Evolutionary conservation across 2,113 vertebrate genomes (phyloP), one percentile per base, ranked within the genome.

Genomic region (Scartelaos histophorus): DNA sequence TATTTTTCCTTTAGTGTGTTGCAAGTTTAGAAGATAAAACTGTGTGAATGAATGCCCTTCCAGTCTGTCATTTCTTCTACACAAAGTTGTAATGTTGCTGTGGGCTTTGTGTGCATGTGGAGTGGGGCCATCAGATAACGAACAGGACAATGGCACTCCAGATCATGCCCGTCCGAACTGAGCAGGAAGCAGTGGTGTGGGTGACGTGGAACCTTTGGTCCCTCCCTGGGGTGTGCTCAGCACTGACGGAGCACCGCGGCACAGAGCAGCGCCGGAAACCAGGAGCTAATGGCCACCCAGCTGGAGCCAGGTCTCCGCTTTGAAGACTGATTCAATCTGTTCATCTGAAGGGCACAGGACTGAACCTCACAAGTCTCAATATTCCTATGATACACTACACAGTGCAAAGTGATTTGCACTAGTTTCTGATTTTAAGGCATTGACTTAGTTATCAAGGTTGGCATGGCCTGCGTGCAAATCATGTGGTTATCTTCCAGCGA

Each of bases 121-220:
- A 88, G 83, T 80, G 86, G 81, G 85, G 88, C 92, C 92, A 94
- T 93, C 93, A 91, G 93, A 94, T 93, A 94, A 94, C 85, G 88
- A 85, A 75, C 81, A 86, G 91, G 93, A 94, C 93, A 94, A 94
- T 94, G 85, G 93, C 38, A 78, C 89, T 89, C 92, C 90, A 92
- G 92, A 92, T 92, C 89, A 82, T 85, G 66, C 70, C 82, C 84
- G 88, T 90, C 91, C 93, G 88, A 93, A 91, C 93, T 93, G 91
- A 93, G 90, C 93, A 94, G 93, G 93, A 94, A 94, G 91, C 64
- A 88, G 81, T 84, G 76, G 85, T 88, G 92, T 90, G 90, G 86
- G 82, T 81, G 80, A 84, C 88, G 89, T 66, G 34, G 84, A 88
- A 87, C 88, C 88, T 91, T 86, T 93, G 90, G 91, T 87, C 76